phyloP scores from a whole-genome alignment of 2,888 invertebrate genomes.

The Lymantria dispar region DNA sequence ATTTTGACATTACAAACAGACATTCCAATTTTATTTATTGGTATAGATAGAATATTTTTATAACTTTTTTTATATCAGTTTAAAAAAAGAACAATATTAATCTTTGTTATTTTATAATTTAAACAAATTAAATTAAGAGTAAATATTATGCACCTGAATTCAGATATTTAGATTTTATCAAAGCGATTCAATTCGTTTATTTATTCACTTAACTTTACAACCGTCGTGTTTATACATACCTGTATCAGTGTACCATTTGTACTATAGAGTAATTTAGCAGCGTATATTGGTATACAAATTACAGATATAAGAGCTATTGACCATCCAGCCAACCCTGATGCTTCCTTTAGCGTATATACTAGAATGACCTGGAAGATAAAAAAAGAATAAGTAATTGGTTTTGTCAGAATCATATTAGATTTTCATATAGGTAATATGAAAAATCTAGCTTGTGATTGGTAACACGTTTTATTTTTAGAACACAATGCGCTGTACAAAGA shows the following conservation, averaged over 20 bases:
- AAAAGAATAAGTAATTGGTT: not conserved
- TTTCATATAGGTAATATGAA: too few species aligned
- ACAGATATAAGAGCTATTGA: slow-evolving; percentile 86
- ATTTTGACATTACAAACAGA: too few species aligned
- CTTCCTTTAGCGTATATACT: slow-evolving; percentile 81
- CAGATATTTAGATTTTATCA: slow-evolving; percentile 9
- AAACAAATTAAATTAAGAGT: too few species aligned
- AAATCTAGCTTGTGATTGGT: too few species aligned
- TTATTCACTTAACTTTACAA: slow-evolving; percentile 12
- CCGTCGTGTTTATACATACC: slow-evolving; percentile 47
- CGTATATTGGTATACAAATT: slow-evolving; percentile 86
- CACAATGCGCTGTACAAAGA: too few species aligned
- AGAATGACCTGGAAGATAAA: slow-evolving; percentile 83
- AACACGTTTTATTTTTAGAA: too few species aligned
- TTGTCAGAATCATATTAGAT: too few species aligned
- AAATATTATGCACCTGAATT: slow-evolving; percentile 18
- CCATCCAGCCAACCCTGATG: slow-evolving; percentile 84
- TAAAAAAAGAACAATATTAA: too few species aligned
- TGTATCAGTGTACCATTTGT: slow-evolving; percentile 60
- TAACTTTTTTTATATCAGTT: too few species aligned
- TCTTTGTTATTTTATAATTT: too few species aligned
- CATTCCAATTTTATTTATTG: too few species aligned
- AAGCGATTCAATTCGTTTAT: slow-evolving; percentile 1
- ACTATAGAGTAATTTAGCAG: slow-evolving; percentile 81
- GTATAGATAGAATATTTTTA: too few species aligned